phyloP scores from a whole-genome alignment of 2,888 invertebrate genomes.

The Cheilosia scutellata region DNA sequence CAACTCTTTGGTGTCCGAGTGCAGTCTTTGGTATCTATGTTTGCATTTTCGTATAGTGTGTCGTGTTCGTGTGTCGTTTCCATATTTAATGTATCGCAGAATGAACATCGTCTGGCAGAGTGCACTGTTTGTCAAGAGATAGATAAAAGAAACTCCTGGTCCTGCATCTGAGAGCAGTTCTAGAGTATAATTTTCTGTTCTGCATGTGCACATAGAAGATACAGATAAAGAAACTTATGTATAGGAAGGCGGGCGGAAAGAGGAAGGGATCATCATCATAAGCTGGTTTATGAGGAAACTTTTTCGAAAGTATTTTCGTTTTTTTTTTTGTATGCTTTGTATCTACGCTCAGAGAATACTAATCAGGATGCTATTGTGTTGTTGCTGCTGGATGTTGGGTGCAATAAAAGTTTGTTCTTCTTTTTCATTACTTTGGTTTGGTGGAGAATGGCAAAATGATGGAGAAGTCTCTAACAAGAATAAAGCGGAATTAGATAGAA shows the following conservation, averaged over 20 bases:
- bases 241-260: neutral
- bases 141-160: slow-evolving; percentile 41
- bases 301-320: slow-evolving; percentile 17
- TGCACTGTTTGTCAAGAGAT: slow-evolving; percentile 20
- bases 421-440: slow-evolving; percentile 37
- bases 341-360: slow-evolving; percentile 35
- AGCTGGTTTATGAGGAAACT: slow-evolving; percentile 59
- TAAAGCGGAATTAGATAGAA: slow-evolving; percentile 12
- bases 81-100: slow-evolving; percentile 50
- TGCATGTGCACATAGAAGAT: slow-evolving; percentile 14
- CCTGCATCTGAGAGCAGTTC: slow-evolving; percentile 16
- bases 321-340: neutral
- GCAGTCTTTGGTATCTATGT: slow-evolving; percentile 9
- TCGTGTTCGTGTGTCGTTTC: slow-evolving; percentile 37
- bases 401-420: slow-evolving; percentile 40
- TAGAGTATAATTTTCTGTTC: neutral
- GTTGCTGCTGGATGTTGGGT: slow-evolving; percentile 14
- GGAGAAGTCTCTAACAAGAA: slow-evolving; percentile 26
- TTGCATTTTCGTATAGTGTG: slow-evolving; percentile 20
- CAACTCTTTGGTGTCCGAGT: neutral
- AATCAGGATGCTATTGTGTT: slow-evolving; percentile 47
- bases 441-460: neutral
- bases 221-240: slow-evolving; percentile 27
- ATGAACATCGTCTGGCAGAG: slow-evolving; percentile 40
- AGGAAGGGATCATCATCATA: slow-evolving; percentile 46